Base-by-base conservation (phyloP, 2,113 vertebrate species). In the Microtus pennsylvanicus region DNA sequence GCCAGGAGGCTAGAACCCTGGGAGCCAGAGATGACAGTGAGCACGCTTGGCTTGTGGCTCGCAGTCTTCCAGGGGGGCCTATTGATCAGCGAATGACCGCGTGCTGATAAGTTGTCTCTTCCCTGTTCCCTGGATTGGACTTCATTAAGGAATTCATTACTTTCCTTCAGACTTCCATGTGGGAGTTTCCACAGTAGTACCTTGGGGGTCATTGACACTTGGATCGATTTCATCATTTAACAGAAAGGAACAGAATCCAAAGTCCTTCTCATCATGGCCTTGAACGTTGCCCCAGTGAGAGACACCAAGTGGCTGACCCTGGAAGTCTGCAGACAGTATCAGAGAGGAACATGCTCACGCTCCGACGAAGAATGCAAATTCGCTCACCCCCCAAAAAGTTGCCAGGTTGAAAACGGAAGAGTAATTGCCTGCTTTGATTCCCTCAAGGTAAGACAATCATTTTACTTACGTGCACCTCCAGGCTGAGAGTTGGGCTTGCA, bases 291-390 rank as follows among this genome's bases (percentile, higher is more conserved):
- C 97, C 99, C 99, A 0, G 99, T 99, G 50, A 99, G 99, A 99
- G 99, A 99, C 93, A 99, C 99, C 95, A 99, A 99, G 97, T 99
- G 99, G 99, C 99, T 99, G 98, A 99, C 99, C 0, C 98, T 99
- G 93, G 99, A 99, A 98, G 99, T 99, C 93, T 99, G 99, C 98
- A 99, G 99, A 94, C 99, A 99, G 94, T 99, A 99, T 98, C 99
- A 99, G 98, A 99, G 99, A 92, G 99, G 99, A 98, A 99, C 99
- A 58, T 99, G 99, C 98, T 99, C 99, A 21, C 99, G 99, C 89
- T 99, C 99, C 70, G 99, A 99, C 90, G 99, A 99, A 98, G 99
- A 99, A 99, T 99, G 99, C 99, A 99, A 99, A 98, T 99, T 99
- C 98, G 99, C 99, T 99, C 99, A 99, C 97, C 99, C 99, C 82